A percentile compares a stretch with the other conserved stretches of the same genome.
Evolutionary conservation across 2,797 vertebrate genomes (phyloP).

Genomic region (Margarornis squamiger): DNA sequence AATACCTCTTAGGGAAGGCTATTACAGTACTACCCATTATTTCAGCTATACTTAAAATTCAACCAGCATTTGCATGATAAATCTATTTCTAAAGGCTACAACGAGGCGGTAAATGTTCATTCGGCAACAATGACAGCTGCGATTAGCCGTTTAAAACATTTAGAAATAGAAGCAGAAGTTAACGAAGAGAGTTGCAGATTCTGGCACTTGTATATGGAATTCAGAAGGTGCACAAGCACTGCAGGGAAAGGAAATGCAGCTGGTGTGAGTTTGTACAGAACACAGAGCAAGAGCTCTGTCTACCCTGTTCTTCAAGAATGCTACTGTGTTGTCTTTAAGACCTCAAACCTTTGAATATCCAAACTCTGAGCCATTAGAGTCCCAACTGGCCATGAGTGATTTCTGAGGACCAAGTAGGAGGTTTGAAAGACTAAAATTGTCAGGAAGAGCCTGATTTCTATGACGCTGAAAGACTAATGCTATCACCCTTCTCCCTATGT

Average conservation of each 20-base stretch:
- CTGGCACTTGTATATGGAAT: neutral
- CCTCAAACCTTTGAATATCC: neutral
- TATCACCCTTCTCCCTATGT: neutral
- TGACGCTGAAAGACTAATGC: neutral
- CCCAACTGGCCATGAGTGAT: neutral
- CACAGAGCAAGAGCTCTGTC: neutral
- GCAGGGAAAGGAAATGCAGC: neutral
- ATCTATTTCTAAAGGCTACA: slow-evolving; percentile 50
- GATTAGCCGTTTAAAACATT: slow-evolving; percentile 22
- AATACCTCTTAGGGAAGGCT: slow-evolving; percentile 5
- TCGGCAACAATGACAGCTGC: neutral
- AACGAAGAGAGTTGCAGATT: neutral
- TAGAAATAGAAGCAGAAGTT: slow-evolving; percentile 25
- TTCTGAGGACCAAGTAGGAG: neutral
- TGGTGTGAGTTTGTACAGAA: neutral
- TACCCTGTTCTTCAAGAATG: neutral
- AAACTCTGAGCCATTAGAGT: neutral
- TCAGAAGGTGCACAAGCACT: neutral
- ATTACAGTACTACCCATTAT: slow-evolving; percentile 44
- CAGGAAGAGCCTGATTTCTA: neutral
- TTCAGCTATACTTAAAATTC: slow-evolving; percentile 50
- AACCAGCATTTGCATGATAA: slow-evolving; percentile 45
- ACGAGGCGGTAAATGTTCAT: neutral
- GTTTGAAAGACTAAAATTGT: neutral
- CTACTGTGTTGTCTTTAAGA: neutral